phyloP scores from a whole-genome alignment of 2,888 invertebrate genomes.

The Steinernema hermaphroditum region DNA sequence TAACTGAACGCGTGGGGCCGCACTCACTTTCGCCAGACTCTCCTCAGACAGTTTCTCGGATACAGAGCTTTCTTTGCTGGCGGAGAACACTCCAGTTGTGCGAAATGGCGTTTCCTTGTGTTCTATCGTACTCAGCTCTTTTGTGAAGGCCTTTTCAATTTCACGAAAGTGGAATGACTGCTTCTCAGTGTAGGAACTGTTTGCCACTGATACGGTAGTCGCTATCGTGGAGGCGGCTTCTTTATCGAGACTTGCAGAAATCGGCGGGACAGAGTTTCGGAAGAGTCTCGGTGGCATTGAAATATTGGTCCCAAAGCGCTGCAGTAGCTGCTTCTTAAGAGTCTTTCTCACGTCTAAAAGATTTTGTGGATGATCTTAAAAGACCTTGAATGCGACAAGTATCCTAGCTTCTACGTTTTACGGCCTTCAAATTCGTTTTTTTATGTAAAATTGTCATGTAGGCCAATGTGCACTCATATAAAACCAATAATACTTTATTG shows the following conservation, averaged over 20 bases:
- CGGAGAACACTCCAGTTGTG: neutral
- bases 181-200: neutral
- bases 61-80: neutral
- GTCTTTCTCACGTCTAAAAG: neutral
- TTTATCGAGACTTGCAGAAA: neutral
- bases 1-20: neutral
- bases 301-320: neutral
- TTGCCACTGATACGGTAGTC: no score
- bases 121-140: neutral
- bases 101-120: neutral
- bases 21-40: neutral
- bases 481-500: constrained; percentile 23
- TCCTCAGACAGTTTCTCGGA: neutral
- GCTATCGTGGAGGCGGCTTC: no score
- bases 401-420: no score
- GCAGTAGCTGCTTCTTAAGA: neutral
- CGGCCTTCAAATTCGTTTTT: neutral
- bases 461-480: neutral
- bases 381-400: no score
- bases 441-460: neutral
- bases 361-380: no score
- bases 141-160: constrained; percentile 10
- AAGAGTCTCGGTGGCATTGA: constrained; percentile 5
- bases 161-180: constrained; percentile 8
- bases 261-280: neutral